Evolutionary conservation across 1,140 invertebrate species (phyloP), one percentile per base, ranked within the genome.

Genomic region (Cotesia chilonis): DNA sequence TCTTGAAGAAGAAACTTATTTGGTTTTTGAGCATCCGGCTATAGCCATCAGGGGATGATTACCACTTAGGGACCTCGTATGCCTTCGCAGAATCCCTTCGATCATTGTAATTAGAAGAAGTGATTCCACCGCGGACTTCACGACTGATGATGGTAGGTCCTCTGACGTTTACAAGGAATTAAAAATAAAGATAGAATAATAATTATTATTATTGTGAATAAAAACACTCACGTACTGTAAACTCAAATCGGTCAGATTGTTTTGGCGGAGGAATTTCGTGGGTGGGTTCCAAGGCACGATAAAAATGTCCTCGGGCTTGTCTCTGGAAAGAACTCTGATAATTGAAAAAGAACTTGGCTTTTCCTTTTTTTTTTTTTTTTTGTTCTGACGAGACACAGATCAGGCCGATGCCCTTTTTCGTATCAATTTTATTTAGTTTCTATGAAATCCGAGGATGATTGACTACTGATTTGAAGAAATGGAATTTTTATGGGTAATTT

Each of bases 251-350:
- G 47, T 71, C 70, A 52, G 47, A 72, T 61, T 12, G 60, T 36
- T 38, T 66, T 38, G 20, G 35, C n/a, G 55, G 10, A 73, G 77
- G 79, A 80, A 79, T 80, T 80, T 80, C 77, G 79, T 80, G 77
- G 79, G 79, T 80, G 79, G 79, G 77, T 79, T 47, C 76, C 72
- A 36, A 4, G 61, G 37, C 57, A 68, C 68, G 41, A 64, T 67
- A 73, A 70, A 77, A 77, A 76, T 79, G 77, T 81, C 78, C 71
- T 74, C 72, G 20, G 75, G 74, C 69, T 72, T 59, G 69, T 41
- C 7, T 61, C 60, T 20, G 20, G 60, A 61, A 4, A 35, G 14
- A 10, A 37, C 60, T 59, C n/a, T 61, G 60, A 36, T 61, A 10
- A 35, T 14, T 20, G 17, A 61, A 28, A 61, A 61, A 61, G 35